These are phyloP conservation scores for Leptoteleia sp. DNA, from an alignment of 1,140 invertebrate species.

Conservation along the genomic window DNA sequence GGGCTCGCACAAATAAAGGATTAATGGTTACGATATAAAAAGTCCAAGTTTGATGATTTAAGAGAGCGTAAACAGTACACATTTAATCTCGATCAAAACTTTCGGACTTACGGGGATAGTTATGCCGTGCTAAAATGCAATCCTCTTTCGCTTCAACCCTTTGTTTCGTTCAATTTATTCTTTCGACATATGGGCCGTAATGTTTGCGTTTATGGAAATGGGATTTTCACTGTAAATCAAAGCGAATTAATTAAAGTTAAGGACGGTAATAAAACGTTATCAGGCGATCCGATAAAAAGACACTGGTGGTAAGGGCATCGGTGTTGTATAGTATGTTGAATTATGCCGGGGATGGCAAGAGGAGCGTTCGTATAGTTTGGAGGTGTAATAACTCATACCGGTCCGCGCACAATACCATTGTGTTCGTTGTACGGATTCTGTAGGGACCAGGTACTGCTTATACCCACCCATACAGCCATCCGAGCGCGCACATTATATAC, in stretches of 20 bases:
- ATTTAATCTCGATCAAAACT: constrained; percentile 43
- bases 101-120: constrained; percentile 18
- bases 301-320: constrained; percentile 53
- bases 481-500: constrained; percentile 52
- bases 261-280: constrained; percentile 72
- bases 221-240: constrained; percentile 36
- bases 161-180: constrained; percentile 15
- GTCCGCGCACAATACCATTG: constrained; percentile 78
- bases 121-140: constrained; percentile 14
- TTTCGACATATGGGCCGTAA: constrained; percentile 17
- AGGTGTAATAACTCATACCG: constrained; percentile 78
- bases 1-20: constrained; percentile 27
- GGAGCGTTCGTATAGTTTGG: constrained; percentile 70
- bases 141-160: constrained; percentile 18
- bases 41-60: constrained; percentile 48
- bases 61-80: constrained; percentile 42
- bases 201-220: constrained; percentile 25
- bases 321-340: constrained; percentile 75
- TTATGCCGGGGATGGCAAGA: constrained; percentile 71
- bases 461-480: constrained; percentile 51
- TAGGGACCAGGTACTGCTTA: constrained; percentile 68
- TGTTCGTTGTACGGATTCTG: constrained; percentile 72
- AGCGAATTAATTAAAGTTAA: constrained; percentile 42
- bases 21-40: constrained; percentile 42
- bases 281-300: constrained; percentile 68